Evolutionary conservation across 2,888 invertebrate genomes (phyloP).

Genomic region (Sinelater perroti): DNA sequence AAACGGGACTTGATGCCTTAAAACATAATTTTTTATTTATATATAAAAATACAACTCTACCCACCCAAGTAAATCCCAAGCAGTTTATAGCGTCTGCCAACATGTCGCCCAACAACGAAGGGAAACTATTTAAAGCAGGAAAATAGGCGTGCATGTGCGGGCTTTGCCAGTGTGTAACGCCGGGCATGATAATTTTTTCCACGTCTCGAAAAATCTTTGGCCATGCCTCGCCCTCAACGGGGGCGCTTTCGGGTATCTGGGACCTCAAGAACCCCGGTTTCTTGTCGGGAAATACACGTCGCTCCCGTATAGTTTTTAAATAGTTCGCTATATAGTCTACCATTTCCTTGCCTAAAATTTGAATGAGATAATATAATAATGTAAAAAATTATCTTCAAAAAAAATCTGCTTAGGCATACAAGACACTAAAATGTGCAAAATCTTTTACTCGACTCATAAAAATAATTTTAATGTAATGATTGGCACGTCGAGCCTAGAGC

Average conservation of each 20-base stretch:
- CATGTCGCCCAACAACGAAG: constrained; percentile 96
- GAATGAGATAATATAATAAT: too few species aligned
- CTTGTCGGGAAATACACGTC: constrained; percentile 92
- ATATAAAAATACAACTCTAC: constrained; percentile 41
- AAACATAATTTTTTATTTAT: neutral
- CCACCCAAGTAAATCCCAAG: constrained; percentile 96
- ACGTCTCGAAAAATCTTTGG: constrained; percentile 92
- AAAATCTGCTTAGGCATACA: too few species aligned
- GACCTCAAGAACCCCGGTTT: constrained; percentile 93
- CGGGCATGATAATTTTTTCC: constrained; percentile 95
- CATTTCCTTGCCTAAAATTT: constrained; percentile 87
- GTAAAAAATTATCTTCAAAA: too few species aligned
- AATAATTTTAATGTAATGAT: too few species aligned
- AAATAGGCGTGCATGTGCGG: constrained; percentile 99
- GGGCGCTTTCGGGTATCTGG: constrained; percentile 86
- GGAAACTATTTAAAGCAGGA: constrained; percentile 92
- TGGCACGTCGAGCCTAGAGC: too few species aligned
- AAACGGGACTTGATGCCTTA: constrained; percentile 95
- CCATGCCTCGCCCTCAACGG: constrained; percentile 88
- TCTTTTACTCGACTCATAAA: too few species aligned
- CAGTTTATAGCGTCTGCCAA: constrained; percentile 93
- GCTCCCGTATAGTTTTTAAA: constrained; percentile 86
- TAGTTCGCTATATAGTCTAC: constrained; percentile 99
- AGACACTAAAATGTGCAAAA: too few species aligned
- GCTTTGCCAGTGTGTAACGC: constrained; percentile 96